These are phyloP conservation scores for Kuschelorhynchus macadamiae DNA, from an alignment of 2,888 invertebrate species.

Conservation along the genomic window DNA sequence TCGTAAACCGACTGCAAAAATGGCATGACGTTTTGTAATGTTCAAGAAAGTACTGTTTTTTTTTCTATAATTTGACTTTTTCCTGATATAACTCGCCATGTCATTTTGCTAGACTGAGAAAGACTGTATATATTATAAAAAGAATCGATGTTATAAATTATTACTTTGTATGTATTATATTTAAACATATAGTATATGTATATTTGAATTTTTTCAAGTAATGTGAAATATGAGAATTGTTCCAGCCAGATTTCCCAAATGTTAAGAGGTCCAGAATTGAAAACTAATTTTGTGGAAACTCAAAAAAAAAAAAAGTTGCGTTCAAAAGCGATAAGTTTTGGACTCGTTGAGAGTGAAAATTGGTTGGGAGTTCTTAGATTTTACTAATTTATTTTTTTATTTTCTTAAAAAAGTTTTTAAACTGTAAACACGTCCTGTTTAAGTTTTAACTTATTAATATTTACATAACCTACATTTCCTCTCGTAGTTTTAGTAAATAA, in stretches of 20 bases:
- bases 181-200: slow-evolving; percentile 4
- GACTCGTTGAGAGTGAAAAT: too few species aligned
- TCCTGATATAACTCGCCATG: neutral
- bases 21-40: too few species aligned
- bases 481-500: slow-evolving; percentile 9
- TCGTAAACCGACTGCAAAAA: too few species aligned
- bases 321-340: too few species aligned
- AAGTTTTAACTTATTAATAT: slow-evolving; percentile 27
- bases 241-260: too few species aligned
- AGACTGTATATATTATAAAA: neutral
- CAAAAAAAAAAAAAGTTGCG: too few species aligned
- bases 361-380: neutral
- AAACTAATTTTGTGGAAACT: too few species aligned
- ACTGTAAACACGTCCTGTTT: slow-evolving; percentile 18
- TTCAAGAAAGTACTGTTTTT: too few species aligned
- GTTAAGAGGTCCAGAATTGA: neutral
- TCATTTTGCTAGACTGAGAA: neutral
- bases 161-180: slow-evolving; percentile 10
- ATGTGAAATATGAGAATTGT: slow-evolving; percentile 4
- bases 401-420: neutral
- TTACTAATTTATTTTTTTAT: slow-evolving; percentile 7
- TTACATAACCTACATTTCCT: slow-evolving; percentile 1
- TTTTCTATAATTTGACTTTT: too few species aligned
- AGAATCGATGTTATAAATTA: neutral
- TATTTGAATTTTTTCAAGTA: neutral